Conservation (phyloP, 2,888 invertebrate genomes). For the Protonemura montana region DNA sequence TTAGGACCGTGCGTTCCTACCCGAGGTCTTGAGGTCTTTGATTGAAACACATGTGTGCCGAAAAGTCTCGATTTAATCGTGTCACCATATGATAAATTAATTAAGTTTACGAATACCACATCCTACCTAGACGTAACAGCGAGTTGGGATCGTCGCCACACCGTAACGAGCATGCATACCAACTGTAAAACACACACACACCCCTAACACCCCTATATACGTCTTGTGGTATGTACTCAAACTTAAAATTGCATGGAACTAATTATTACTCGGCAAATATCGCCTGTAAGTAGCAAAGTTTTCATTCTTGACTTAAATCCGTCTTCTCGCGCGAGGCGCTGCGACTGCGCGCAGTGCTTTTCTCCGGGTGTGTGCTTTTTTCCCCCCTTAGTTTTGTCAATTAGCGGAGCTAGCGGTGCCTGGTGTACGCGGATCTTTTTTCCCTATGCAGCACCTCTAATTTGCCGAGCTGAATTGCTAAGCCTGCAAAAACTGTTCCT, state of each 20-base stretch:
- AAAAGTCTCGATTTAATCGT: background rate
- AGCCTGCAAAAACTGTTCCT: no score
- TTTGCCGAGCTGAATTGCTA: background rate
- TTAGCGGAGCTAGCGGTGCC: background rate
- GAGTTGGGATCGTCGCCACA: background rate
- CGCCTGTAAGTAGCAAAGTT: background rate
- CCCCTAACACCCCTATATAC: background rate
- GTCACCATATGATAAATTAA: background rate
- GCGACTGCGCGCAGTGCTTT: background rate
- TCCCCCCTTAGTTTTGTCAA: background rate
- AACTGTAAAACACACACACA: background rate
- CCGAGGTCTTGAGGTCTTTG: background rate
- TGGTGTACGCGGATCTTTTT: background rate
- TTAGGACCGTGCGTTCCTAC: background rate
- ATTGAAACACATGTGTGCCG: background rate
- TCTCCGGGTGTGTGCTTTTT: background rate
- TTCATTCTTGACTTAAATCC: slow-evolving; percentile 24
- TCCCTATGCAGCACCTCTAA: background rate
- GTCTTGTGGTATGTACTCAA: background rate
- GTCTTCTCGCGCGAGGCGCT: background rate
- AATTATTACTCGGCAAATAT: slow-evolving; percentile 19
- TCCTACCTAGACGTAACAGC: background rate
- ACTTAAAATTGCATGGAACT: slow-evolving; percentile 18
- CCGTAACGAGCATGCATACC: background rate
- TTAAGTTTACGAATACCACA: background rate